phyloP scores from a whole-genome alignment of 2,113 vertebrate species.

The Xiphophorus hellerii region DNA sequence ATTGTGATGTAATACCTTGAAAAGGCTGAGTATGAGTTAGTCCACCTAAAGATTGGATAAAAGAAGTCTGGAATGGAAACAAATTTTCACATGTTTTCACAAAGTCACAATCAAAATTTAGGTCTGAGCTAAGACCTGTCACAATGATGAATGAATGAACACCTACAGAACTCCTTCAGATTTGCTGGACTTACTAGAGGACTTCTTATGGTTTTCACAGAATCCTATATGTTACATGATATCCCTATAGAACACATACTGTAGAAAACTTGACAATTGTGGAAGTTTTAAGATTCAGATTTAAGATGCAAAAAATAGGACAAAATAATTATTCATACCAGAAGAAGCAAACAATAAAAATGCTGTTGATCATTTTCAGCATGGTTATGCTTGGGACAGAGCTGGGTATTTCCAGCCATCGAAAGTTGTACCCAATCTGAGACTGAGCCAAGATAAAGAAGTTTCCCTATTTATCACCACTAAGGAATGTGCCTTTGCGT shows the following conservation, averaged over 20 bases:
- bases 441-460: background rate
- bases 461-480: background rate
- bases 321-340: background rate
- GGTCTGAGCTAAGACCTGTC: too few species aligned
- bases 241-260: background rate
- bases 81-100: too few species aligned
- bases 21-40: background rate
- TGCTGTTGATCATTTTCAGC: background rate
- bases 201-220: too few species aligned
- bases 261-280: background rate
- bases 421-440: background rate
- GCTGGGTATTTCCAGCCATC: slow-evolving; percentile 4
- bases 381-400: background rate
- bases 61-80: too few species aligned
- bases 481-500: background rate
- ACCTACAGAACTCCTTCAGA: too few species aligned
- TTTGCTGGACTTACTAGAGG: too few species aligned
- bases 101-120: too few species aligned
- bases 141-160: too few species aligned
- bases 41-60: background rate
- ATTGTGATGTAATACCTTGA: slow-evolving; percentile 8
- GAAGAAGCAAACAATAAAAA: background rate
- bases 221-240: background rate
- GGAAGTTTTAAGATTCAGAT: background rate
- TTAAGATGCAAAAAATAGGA: background rate